Evolutionary conservation across 2,888 invertebrate genomes (phyloP).

Genomic region (Cloeon dipterum): DNA sequence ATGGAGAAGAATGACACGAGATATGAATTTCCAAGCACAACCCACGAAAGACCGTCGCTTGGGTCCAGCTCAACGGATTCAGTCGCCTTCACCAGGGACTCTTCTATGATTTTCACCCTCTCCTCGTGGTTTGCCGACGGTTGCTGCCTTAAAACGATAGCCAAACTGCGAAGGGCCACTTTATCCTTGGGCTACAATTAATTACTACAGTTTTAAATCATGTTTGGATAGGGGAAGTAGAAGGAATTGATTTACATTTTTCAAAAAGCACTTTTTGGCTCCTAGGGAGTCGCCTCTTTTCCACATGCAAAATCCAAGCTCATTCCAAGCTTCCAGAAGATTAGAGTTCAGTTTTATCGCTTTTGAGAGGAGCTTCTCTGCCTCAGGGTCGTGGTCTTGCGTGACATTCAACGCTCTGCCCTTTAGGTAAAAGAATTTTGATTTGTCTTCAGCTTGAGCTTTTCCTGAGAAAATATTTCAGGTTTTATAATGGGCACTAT

Average conservation of each 20-base stretch:
- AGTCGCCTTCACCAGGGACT: conserved; percentile 54
- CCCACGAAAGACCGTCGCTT: conserved; percentile 62
- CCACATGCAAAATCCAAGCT: conserved; percentile 73
- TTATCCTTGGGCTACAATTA: conserved; percentile 41
- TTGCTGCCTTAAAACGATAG: conserved; percentile 56
- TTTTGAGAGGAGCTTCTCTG: conserved; percentile 52
- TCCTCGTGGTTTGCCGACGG: conserved; percentile 23
- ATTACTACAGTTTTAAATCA: background rate
- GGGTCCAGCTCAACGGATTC: conserved; percentile 59
- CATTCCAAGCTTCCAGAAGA: conserved; percentile 65
- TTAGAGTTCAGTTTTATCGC: conserved; percentile 67
- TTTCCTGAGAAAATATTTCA: conserved; percentile 5
- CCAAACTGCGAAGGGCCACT: conserved; percentile 51
- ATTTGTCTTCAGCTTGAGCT: conserved; percentile 17
- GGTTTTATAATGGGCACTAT: too few relatives aligned
- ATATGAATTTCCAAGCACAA: conserved; percentile 64
- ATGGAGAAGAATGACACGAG: conserved; percentile 54
- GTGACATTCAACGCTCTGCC: conserved; percentile 53
- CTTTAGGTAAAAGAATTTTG: conserved; percentile 42
- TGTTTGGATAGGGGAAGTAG: conserved; percentile 1
- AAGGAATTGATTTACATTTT: conserved; percentile 28
- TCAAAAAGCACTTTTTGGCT: conserved; percentile 60
- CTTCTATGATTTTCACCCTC: conserved; percentile 33
- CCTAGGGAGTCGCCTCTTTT: conserved; percentile 59
- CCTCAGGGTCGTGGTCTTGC: conserved; percentile 38